Percentiles rank a stretch among this genome's conserved stretches.
These are phyloP conservation scores for Melanotaenia nigrans DNA, from an alignment of 2,797 vertebrate genomes.

Conservation along the genomic window DNA sequence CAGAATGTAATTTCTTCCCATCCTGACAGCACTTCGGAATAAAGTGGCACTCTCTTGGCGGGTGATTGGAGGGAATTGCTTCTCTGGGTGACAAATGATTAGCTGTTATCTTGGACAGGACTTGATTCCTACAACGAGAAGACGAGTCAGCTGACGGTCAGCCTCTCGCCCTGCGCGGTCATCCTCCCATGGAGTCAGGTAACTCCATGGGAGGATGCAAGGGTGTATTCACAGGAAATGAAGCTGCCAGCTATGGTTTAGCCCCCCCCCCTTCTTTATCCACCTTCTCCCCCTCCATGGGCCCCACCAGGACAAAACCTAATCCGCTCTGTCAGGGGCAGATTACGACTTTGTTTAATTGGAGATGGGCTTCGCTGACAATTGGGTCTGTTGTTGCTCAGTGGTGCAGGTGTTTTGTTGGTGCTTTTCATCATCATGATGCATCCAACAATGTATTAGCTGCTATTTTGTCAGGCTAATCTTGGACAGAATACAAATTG, in stretches of 20 bases:
- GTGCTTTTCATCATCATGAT: conserved; percentile 22
- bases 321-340: conserved; percentile 86
- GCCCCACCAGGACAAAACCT: conserved; percentile 83
- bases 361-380: conserved; percentile 68
- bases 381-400: conserved; percentile 48
- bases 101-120: conserved; percentile 94
- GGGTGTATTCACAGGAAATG: conserved; percentile 85
- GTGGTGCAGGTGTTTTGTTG: conserved; percentile 61
- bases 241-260: conserved; percentile 84
- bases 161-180: conserved; percentile 64
- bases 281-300: conserved; percentile 12
- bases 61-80: conserved; percentile 97
- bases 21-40: conserved; percentile 92
- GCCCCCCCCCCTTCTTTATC: conserved; percentile 21
- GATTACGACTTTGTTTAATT: conserved; percentile 88
- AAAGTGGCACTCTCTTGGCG: conserved; percentile 90
- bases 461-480: neutral
- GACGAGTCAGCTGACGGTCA: conserved; percentile 40
- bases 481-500: neutral
- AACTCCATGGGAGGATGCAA: conserved; percentile 84
- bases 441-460: conserved; percentile 5
- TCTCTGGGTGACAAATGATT: conserved; percentile 98
- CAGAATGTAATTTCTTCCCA: conserved; percentile 93
- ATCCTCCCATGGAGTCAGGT: too few relatives aligned
- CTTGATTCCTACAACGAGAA: conserved; percentile 93